Evolutionary conservation across 1,140 invertebrate species (phyloP), one percentile per base, ranked within the genome.

Genomic region (Drosophila rhopaloa): DNA sequence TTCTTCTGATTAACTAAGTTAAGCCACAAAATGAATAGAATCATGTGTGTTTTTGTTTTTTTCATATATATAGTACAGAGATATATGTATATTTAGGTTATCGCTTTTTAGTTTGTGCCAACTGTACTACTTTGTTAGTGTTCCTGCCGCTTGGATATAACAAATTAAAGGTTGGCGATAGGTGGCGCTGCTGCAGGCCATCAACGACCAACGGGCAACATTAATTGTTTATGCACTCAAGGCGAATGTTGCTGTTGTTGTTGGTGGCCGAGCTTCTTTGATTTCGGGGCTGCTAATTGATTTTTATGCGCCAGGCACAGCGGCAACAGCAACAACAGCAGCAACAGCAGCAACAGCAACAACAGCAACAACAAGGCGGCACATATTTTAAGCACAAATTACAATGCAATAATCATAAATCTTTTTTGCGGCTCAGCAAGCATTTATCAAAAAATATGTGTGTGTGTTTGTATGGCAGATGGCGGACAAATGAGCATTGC

Each of bases 341-440:
- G 47, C 58, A 66, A 60, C 54, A 65, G 48, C 27, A 51, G 40
- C 56, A 70, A 29, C 56, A 60, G 35, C 61, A 55, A 13, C 76
- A 56, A 1, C 50, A 53, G 9, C 40, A 74, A 54, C 58, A 66
- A 60, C 54, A 65, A 66, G 79, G 82, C 76, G 76, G 86, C 86
- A 90, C 81, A 89, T 89, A 89, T 90, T 89, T 89, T 89, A 89
- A 90, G 68, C 84, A 90, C 84, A 89, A 89, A 89, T 89, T 89
- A 89, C 84, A 89, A 89, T 84, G 84, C 84, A 89, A 89, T 89
- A 89, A 89, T 89, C 84, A 89, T 89, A 89, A 89, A 89, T 89
- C 84, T 89, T 89, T 78, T 89, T 89, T 89, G 84, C 84, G 85
- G 84, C 85, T 89, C 73, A 66, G 82, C 81, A 71, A 78, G 58